Conservation (phyloP, 2,797 vertebrate genomes). For the Rhinogobio ventralis region DNA sequence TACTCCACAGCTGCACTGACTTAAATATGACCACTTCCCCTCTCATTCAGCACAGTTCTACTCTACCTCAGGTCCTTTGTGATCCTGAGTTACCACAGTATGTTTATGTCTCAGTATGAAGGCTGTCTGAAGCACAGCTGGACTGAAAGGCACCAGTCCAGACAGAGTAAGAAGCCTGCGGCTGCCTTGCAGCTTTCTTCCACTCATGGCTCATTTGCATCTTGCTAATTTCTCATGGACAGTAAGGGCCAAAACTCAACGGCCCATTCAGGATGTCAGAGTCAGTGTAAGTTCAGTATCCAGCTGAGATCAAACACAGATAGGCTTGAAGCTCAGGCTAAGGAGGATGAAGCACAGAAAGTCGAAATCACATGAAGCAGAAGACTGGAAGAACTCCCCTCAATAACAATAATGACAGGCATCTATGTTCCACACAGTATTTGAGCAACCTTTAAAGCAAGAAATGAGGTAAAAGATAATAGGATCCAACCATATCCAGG, state of each 20-base stretch:
- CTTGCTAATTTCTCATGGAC: constrained; percentile 32
- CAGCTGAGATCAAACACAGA: constrained; percentile 36
- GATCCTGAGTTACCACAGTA: not conserved
- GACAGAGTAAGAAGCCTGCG: not conserved
- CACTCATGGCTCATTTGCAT: constrained; percentile 53
- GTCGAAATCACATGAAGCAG: not conserved
- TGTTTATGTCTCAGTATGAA: constrained; percentile 12
- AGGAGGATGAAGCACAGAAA: not conserved
- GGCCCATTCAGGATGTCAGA: not conserved
- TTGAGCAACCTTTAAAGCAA: not conserved
- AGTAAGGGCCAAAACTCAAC: constrained; percentile 11
- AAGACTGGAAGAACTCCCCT: not conserved
- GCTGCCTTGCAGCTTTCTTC: constrained; percentile 43
- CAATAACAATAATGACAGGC: not conserved
- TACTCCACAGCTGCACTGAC: constrained; percentile 24
- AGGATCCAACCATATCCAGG: not conserved
- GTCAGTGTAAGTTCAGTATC: constrained; percentile 28
- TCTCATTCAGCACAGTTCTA: constrained; percentile 5
- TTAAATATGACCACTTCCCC: constrained; percentile 6
- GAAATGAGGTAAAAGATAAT: not conserved
- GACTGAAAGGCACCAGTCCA: constrained; percentile 24
- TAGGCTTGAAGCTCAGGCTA: not conserved
- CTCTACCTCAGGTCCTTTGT: constrained; percentile 26
- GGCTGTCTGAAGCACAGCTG: constrained; percentile 30
- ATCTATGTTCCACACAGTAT: not conserved